Evolutionary conservation across 2,888 invertebrate genomes (phyloP), one percentile per base, ranked within the genome.

Genomic region (Cryptocephalus moraei): DNA sequence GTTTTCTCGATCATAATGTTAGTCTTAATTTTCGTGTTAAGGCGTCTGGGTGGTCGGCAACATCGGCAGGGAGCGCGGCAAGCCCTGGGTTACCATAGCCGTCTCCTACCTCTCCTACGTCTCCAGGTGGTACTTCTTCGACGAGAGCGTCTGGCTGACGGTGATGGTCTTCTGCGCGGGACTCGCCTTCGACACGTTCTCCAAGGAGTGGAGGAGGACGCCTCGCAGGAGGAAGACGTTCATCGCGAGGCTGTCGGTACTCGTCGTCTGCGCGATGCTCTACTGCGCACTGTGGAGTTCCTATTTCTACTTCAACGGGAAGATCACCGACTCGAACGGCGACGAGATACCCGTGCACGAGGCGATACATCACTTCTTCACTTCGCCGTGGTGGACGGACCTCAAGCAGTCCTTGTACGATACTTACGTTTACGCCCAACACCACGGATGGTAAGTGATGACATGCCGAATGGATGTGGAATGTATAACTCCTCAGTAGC

Each of bases 11-110:
- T 11, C 12, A 11, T 12, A 36, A 36, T 9, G 43, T 46, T 45
- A 46, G 32, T 53, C 44, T 57, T 56, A n/a, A n/a, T n/a, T n/a
- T n/a, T n/a, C n/a, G n/a, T n/a, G 63, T 69, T 13, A 66, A 91
- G 95, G 93, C 58, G 87, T 92, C 0, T 89, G 91, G 84, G 75
- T 84, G 0, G 89, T 93, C 8, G 93, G 93, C 31, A 95, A 94
- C 63, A 84, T 94, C 52, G 94, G 94, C 0, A 77, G 84, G 1
- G 86, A 93, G 64, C 74, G 78, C 59, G 92, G 92, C 1, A 70
- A 76, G 0, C 73, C 90, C 3, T 81, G 81, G 73, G 77, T 81
- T 64, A 78, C 89, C 0, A 64, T 91, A 1, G 44, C 80, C 0
- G 82, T 80, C 0, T 82, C 93, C 0, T 83, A 84, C 57, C 55